phyloP scores from a whole-genome alignment of 2,888 invertebrate species.

The Drosophila birchii region DNA sequence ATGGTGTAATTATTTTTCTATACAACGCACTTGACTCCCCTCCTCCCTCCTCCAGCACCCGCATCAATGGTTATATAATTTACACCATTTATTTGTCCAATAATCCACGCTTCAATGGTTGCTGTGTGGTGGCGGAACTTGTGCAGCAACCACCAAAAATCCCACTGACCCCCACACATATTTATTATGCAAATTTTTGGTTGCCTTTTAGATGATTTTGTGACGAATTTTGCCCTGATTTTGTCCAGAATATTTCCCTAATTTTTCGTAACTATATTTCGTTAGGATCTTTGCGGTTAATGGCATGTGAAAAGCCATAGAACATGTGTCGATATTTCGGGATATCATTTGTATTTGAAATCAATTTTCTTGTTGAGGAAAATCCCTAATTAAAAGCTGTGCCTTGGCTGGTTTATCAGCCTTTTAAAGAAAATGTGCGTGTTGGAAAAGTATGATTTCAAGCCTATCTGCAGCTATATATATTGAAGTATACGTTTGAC shows the following conservation, averaged over 20 bases:
- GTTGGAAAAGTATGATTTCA: background rate
- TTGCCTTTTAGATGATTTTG: background rate
- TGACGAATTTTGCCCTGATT: background rate
- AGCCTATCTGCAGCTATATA: background rate
- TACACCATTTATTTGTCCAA: conserved; percentile 59
- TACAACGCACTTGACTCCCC: conserved; percentile 40
- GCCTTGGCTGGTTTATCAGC: background rate
- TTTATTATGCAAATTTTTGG: conserved; percentile 59
- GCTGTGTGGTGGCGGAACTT: conserved; percentile 23
- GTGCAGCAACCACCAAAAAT: conserved; percentile 29
- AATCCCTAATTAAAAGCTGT: background rate
- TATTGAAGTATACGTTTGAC: background rate
- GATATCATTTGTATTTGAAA: background rate
- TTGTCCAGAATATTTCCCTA: conserved; percentile 2
- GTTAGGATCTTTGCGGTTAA: conserved; percentile 29
- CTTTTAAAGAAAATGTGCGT: background rate
- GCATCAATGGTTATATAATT: conserved; percentile 51
- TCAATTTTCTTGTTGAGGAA: background rate
- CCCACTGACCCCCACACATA: conserved; percentile 16
- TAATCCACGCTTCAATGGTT: conserved; percentile 49
- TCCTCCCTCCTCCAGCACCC: conserved; percentile 9
- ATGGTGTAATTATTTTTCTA: conserved; percentile 48
- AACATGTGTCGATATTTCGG: conserved; percentile 51
- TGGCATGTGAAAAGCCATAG: conserved; percentile 48
- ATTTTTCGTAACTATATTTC: conserved; percentile 32